Evolutionary conservation across 2,888 invertebrate genomes (phyloP), one percentile per base, ranked within the genome.

Genomic region (Drosophila eohydei): DNA sequence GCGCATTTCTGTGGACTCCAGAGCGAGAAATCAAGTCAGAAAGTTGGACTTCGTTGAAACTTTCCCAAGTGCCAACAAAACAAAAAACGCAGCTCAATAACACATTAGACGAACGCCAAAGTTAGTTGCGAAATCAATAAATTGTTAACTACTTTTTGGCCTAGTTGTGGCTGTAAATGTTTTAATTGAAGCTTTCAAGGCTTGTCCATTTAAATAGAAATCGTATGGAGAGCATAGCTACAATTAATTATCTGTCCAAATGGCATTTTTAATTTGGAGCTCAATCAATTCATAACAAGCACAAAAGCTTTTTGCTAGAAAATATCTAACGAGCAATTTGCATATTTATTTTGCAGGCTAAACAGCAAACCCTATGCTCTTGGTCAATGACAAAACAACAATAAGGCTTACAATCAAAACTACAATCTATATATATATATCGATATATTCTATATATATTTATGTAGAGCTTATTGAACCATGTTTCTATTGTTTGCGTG

Each of bases 401-500:
- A 56, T 41, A 58, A 48, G 48, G 21, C 41, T 51, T 41, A 2
- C 28, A 41, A 52, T 9, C 21, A 26, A 26, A 52, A 43, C 51
- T 51, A 11, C 11, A 58, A 60, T 40, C 38, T 6, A 21, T 9
- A 44, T 30, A 14, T 14, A 62, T 2, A 50, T 26, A 21, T 50
- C 32, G 2, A 36, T 12, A 32, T 16, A 40, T 48, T 43, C 21
- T 30, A 11, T 9, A 43, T 9, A 55, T 2, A 51, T 11, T 16
- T 32, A 44, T 32, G 12, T 6, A 40, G 12, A 32, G 21, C 9
- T 46, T n/a, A 50, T 43, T 6, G 46, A 58, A 74, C 1, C n/a
- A 78, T 76, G 87, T 89, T 81, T 86, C 65, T 83, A 14, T 55
- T 82, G 40, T 43, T 83, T 60, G 57, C 73, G 46, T 67, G 68